Conservation (phyloP, 2,113 vertebrate species). For the Sturnus vulgaris region DNA sequence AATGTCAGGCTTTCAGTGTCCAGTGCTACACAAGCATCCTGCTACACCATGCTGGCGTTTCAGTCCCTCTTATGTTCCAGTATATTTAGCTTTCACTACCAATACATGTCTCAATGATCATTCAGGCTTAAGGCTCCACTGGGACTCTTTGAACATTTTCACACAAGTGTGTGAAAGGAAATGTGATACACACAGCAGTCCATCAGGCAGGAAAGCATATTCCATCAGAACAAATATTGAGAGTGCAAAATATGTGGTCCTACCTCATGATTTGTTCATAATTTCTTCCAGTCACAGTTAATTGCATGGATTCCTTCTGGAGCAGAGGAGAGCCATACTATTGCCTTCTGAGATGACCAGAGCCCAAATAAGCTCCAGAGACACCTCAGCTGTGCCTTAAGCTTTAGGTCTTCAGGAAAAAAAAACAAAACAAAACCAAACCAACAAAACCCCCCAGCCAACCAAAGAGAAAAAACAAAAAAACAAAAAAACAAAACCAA, state of each 20-base stretch:
- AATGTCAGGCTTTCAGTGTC: not conserved
- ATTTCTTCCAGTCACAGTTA: not conserved
- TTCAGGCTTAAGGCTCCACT: not conserved
- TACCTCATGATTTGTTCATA: not conserved
- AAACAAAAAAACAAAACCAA: rapidly evolving
- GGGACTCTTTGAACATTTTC: not conserved
- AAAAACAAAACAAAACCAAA: not conserved
- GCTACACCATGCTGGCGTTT: not conserved
- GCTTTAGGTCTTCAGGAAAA: not conserved
- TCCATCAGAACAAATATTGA: not conserved
- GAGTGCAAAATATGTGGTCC: not conserved
- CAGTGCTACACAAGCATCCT: not conserved
- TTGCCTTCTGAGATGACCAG: not conserved
- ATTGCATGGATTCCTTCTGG: not conserved
- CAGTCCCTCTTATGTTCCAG: not conserved
- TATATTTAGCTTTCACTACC: not conserved
- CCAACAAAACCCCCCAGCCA: rapidly evolving
- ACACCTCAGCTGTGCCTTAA: not conserved
- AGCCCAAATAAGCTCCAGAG: not conserved
- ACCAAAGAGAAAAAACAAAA: not conserved
- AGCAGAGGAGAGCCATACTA: not conserved
- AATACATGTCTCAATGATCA: not conserved
- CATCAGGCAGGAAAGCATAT: not conserved
- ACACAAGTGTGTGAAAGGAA: not conserved
- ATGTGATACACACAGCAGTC: not conserved